phyloP scores from a whole-genome alignment of 35 echinoderm and acorn worm species.

The Lytechinus variegatus region DNA sequence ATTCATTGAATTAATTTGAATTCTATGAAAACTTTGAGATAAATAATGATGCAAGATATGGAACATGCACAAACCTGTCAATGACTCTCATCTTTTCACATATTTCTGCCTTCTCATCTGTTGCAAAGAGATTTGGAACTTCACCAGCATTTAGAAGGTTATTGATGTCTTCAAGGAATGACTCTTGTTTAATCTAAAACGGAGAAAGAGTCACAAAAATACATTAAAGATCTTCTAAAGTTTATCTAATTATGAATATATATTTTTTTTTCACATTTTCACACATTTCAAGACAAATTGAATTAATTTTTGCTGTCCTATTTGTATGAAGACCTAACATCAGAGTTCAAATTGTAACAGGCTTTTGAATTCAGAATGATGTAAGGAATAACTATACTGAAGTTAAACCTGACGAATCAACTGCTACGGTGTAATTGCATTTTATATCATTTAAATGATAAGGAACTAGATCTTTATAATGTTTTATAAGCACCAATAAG shows the following conservation, averaged over 20 bases:
- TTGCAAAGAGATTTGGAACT: slow-evolving; percentile 92
- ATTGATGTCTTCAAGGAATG: slow-evolving; percentile 97
- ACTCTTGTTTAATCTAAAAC: slow-evolving; percentile 95
- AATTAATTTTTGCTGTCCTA: background rate
- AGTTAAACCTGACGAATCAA: no score
- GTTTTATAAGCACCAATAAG: no score
- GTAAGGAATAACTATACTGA: no score
- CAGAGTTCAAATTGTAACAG: background rate
- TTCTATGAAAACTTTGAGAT: no score
- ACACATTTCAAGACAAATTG: background rate
- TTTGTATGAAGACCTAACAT: background rate
- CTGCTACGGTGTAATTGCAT: no score
- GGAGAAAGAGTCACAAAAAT: background rate
- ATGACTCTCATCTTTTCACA: slow-evolving; percentile 97
- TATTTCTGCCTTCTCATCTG: slow-evolving; percentile 94
- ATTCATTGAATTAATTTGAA: no score
- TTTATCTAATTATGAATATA: background rate
- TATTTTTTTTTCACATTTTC: background rate
- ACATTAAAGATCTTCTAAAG: background rate
- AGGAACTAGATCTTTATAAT: no score
- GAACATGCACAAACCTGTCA: slow-evolving; percentile 61
- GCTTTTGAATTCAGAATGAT: no score
- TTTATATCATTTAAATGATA: no score
- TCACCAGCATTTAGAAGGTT: slow-evolving; percentile 99
- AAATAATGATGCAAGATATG: no score